phyloP scores from a whole-genome alignment of 1,140 invertebrate species.

The Listronotus bonariensis region DNA sequence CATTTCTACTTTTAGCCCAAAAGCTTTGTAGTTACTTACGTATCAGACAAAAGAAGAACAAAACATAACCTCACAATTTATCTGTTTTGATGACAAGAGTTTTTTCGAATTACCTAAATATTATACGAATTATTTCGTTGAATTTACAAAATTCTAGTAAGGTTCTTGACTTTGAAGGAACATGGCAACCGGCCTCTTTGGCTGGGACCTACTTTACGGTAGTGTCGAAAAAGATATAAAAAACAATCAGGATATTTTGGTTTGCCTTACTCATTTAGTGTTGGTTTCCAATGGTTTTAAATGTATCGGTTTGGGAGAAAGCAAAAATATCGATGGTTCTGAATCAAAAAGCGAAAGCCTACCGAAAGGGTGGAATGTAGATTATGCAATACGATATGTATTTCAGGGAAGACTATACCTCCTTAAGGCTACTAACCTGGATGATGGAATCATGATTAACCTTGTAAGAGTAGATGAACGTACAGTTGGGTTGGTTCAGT shows the following conservation, averaged over 20 bases:
- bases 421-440: constrained; percentile 62
- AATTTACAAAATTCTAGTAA: constrained; percentile 25
- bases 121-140: not conserved
- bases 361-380: constrained; percentile 71
- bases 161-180: not conserved
- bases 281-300: constrained; percentile 72
- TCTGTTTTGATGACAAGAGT: constrained; percentile 16
- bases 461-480: constrained; percentile 51
- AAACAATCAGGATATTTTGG: constrained; percentile 71
- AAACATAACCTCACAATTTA: constrained; percentile 31
- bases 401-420: constrained; percentile 68
- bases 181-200: constrained; percentile 62
- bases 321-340: constrained; percentile 65
- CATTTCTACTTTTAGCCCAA: no score
- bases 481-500: constrained; percentile 48
- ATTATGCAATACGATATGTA: constrained; percentile 70
- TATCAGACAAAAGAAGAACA: constrained; percentile 2
- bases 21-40: no score
- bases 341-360: constrained; percentile 70
- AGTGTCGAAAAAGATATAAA: constrained; percentile 64
- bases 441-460: constrained; percentile 53
- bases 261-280: constrained; percentile 73
- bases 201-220: constrained; percentile 74
- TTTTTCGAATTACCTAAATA: not conserved
- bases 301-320: constrained; percentile 73